Evolutionary conservation across 2,113 vertebrate species (phyloP).

Genomic region (Ranitomeya variabilis): DNA sequence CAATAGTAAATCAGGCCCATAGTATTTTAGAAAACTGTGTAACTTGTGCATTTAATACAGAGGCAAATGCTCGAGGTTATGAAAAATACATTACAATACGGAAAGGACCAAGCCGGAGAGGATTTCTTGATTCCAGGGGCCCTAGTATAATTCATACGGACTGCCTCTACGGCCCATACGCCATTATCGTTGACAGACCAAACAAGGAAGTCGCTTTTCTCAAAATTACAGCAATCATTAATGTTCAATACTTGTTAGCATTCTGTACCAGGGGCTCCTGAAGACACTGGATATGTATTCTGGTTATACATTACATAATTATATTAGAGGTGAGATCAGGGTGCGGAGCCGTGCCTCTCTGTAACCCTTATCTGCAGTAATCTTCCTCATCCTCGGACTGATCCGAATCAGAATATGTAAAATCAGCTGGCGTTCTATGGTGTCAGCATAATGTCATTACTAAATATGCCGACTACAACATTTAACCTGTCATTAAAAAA

Average conservation of each 20-base stretch:
- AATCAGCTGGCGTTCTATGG: not conserved
- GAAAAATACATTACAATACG: no score
- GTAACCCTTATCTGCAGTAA: not conserved
- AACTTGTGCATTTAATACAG: no score
- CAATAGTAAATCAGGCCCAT: no score
- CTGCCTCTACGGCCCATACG: no score
- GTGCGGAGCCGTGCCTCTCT: not conserved
- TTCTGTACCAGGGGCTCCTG: not conserved
- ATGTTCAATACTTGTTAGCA: not conserved
- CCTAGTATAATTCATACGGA: no score
- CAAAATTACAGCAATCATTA: not conserved
- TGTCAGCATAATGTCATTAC: slow-evolving; percentile 13
- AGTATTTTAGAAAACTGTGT: no score
- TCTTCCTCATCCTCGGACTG: not conserved
- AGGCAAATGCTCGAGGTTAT: no score
- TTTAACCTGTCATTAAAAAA: slow-evolving; percentile 30
- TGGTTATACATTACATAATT: not conserved
- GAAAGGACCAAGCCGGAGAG: no score
- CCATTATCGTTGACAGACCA: no score
- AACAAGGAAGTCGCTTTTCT: no score
- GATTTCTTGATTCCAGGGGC: no score
- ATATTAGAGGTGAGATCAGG: not conserved
- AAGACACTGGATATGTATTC: not conserved
- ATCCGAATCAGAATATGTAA: slow-evolving; percentile 13
- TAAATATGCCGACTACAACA: slow-evolving; percentile 37